phyloP scores from a whole-genome alignment of 2,797 vertebrate species.

The Halcyon leucocephala region DNA sequence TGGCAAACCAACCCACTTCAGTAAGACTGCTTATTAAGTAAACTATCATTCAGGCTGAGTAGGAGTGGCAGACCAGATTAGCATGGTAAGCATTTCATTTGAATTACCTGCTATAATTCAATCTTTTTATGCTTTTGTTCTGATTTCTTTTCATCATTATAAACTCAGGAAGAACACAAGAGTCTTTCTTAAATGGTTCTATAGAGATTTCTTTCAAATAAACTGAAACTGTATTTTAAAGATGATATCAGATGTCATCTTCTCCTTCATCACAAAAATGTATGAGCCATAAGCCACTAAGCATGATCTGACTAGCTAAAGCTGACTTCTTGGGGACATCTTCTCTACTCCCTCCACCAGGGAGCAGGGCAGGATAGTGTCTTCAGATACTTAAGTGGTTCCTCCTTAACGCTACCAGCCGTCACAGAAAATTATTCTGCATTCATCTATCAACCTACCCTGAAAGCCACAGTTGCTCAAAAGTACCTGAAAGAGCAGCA shows the following conservation, averaged over 20 bases:
- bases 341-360: constrained; percentile 65
- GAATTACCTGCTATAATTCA: constrained; percentile 27
- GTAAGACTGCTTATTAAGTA: constrained; percentile 11
- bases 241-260: not conserved
- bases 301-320: not conserved
- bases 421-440: not conserved
- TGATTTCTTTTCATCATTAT: constrained; percentile 24
- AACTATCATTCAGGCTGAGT: not conserved
- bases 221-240: not conserved
- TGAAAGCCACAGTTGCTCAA: not conserved
- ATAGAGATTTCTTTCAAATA: not conserved
- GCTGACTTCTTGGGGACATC: constrained; percentile 10
- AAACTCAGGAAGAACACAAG: not conserved
- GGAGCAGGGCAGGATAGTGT: constrained; percentile 60
- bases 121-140: constrained; percentile 34
- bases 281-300: not conserved
- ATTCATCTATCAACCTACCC: not conserved
- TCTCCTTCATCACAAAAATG: not conserved
- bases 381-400: not conserved
- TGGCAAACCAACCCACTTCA: constrained; percentile 7
- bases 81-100: not conserved
- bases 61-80: not conserved
- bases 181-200: not conserved
- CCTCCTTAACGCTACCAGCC: not conserved
- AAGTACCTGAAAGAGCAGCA: not conserved